phyloP scores from a whole-genome alignment of 2,888 invertebrate genomes.

The Sceliomorpha sp. region DNA sequence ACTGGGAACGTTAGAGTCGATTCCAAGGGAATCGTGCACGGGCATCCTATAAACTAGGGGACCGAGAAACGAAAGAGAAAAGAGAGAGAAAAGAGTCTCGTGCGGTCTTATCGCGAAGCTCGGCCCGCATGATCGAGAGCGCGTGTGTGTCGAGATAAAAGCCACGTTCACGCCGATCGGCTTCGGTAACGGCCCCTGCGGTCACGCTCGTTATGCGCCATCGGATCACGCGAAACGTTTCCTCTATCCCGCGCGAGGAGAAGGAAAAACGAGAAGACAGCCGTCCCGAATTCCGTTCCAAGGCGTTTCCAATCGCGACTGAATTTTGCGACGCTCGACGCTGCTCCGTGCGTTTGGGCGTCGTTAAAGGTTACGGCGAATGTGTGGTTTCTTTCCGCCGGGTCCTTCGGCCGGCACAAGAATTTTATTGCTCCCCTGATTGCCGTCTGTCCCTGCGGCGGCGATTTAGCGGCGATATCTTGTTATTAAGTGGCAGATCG shows the following conservation, averaged over 20 bases:
- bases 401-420: constrained; percentile 22
- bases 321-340: constrained; percentile 17
- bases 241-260: too few relatives aligned
- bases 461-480: constrained; percentile 62
- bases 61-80: constrained; percentile 19
- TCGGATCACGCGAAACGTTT: constrained; percentile 17
- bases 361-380: constrained; percentile 15
- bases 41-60: neutral
- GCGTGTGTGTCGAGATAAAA: constrained; percentile 22
- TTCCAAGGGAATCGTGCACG: constrained; percentile 6
- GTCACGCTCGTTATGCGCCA: constrained; percentile 11
- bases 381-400: constrained; percentile 7
- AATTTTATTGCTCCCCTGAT: constrained; percentile 42
- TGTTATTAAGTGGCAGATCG: constrained; percentile 56
- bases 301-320: constrained; percentile 14
- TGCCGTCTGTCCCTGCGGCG: constrained; percentile 48
- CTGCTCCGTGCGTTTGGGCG: constrained; percentile 1
- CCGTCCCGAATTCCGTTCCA: constrained; percentile 13
- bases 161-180: constrained; percentile 14
- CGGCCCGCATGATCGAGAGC: constrained; percentile 10
- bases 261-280: constrained; percentile 25
- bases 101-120: constrained; percentile 6
- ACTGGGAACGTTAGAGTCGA: too few relatives aligned
- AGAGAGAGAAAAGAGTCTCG: too few relatives aligned
- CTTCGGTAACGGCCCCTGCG: constrained; percentile 9